Evolutionary conservation across 2,888 invertebrate species (phyloP).

Genomic region (Nemoura dubitans): DNA sequence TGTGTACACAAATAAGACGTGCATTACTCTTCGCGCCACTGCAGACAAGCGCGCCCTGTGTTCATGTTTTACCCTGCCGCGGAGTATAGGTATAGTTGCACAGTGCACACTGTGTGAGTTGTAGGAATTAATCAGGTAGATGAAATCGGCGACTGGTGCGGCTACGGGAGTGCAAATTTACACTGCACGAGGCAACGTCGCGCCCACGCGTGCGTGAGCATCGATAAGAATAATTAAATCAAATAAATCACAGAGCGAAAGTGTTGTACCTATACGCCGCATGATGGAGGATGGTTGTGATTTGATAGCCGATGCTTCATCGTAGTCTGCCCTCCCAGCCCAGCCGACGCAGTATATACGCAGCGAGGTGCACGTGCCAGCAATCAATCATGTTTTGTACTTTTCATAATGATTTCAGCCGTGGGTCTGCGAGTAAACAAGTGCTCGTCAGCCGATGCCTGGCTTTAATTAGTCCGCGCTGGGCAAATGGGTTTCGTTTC

Average conservation of each 20-base stretch:
- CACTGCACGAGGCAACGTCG: neutral
- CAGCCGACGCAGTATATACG: neutral
- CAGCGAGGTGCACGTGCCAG: neutral
- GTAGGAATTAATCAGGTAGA: neutral
- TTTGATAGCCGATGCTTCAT: neutral
- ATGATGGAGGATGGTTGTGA: neutral
- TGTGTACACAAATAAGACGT: too few species aligned
- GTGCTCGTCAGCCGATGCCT: neutral
- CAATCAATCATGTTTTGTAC: neutral
- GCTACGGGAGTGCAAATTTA: neutral
- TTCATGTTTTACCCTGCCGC: too few species aligned
- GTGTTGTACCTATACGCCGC: too few species aligned
- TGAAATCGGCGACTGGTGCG: neutral
- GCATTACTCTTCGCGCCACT: too few species aligned
- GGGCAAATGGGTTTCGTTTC: neutral
- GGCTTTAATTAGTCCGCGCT: neutral
- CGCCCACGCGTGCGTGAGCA: too few species aligned
- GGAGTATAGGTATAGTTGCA: too few species aligned
- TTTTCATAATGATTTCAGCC: neutral
- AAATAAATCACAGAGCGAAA: neutral
- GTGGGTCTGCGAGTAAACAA: neutral
- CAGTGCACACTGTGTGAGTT: too few species aligned
- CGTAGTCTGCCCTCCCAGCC: neutral
- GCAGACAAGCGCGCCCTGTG: too few species aligned
- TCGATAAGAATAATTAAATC: conserved; percentile 12